These are phyloP conservation scores for Helicorthomorpha holstii DNA, from an alignment of 1,140 invertebrate genomes.

Conservation along the genomic window DNA sequence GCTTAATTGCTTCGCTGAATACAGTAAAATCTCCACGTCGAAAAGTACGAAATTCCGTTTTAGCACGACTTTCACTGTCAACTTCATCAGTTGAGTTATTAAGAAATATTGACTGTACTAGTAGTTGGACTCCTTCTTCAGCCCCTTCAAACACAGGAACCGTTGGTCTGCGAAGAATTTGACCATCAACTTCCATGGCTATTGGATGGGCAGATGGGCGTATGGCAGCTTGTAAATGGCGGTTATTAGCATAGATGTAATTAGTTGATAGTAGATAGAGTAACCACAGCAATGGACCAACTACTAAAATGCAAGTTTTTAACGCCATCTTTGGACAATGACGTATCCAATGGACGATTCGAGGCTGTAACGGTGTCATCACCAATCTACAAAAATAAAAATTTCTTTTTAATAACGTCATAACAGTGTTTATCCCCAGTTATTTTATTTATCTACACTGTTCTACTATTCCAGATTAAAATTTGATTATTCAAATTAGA, in stretches of 20 bases:
- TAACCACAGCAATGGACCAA: neutral
- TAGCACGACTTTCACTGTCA: neutral
- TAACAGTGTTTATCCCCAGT: too few species aligned
- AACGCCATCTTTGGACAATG: neutral
- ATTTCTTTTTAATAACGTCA: too few species aligned
- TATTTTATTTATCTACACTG: too few species aligned
- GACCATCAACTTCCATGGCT: neutral
- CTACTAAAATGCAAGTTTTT: neutral
- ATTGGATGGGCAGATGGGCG: neutral
- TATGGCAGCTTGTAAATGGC: neutral
- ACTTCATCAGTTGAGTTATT: neutral
- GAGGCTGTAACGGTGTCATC: neutral
- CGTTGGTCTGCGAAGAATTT: neutral
- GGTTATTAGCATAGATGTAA: neutral
- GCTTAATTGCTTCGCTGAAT: neutral
- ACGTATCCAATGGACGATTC: neutral
- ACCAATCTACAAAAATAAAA: too few species aligned
- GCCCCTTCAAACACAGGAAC: neutral
- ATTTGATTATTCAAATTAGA: too few species aligned
- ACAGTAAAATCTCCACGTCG: neutral
- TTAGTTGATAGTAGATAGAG: neutral
- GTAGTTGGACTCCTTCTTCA: neutral
- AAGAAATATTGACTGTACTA: neutral
- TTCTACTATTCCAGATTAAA: too few species aligned
- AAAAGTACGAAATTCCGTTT: neutral